Conservation (phyloP, 53 echinoderm and acorn worm species). For the Patiria pectinifera region DNA sequence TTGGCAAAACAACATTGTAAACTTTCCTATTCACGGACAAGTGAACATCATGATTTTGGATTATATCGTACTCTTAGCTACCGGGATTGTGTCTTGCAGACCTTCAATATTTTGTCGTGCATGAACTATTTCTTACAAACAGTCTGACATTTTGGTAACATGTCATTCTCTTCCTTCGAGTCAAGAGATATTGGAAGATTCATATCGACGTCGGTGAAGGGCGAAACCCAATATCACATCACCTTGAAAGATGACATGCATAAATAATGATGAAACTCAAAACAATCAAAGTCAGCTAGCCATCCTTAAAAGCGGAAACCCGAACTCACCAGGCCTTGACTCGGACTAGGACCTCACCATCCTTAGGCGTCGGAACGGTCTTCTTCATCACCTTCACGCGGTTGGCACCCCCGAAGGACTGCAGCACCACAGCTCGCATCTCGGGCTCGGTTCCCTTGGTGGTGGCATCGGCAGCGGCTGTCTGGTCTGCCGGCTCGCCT, state of each 20-base stretch:
- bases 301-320: background rate
- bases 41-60: too few species aligned
- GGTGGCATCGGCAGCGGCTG: background rate
- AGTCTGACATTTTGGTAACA: too few species aligned
- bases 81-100: too few species aligned
- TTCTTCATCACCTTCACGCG: conserved; percentile 73
- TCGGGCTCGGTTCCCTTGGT: conserved; percentile 57
- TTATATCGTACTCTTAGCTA: too few species aligned
- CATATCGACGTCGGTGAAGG: too few species aligned
- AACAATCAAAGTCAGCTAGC: background rate
- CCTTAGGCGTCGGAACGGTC: conserved; percentile 47
- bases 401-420: conserved; percentile 69
- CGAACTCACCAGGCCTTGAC: conserved; percentile 77
- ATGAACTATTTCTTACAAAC: too few species aligned
- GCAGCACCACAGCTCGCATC: conserved; percentile 73
- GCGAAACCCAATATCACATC: too few species aligned
- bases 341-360: conserved; percentile 74
- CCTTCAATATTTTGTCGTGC: too few species aligned
- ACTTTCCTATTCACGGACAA: too few species aligned
- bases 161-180: too few species aligned
- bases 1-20: too few species aligned
- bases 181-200: too few species aligned
- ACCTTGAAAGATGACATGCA: background rate
- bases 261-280: background rate
- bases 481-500: conserved; percentile 24